Evolutionary conservation across 2,888 invertebrate genomes (phyloP).

Genomic region (Trilocha varians): DNA sequence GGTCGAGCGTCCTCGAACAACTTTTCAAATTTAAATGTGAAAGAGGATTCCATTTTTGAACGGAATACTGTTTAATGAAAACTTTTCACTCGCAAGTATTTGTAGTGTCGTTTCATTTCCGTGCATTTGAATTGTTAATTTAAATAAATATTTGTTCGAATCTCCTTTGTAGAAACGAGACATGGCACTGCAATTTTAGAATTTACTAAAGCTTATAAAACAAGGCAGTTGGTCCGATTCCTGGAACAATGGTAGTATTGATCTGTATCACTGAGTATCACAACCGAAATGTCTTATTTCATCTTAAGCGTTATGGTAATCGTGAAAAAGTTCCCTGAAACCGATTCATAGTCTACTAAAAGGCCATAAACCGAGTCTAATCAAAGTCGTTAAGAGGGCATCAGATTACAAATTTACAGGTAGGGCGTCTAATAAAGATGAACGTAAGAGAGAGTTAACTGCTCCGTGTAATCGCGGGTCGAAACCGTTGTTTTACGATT

Average conservation of each 20-base stretch:
- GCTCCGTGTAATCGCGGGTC: constrained; percentile 47
- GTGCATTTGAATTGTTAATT: neutral
- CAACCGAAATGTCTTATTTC: neutral
- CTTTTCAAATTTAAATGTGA: constrained; percentile 64
- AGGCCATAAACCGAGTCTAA: constrained; percentile 39
- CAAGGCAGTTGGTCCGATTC: neutral
- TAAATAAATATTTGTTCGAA: neutral
- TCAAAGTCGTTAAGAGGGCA: constrained; percentile 46
- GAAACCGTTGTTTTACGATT: constrained; percentile 53
- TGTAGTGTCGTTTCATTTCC: neutral
- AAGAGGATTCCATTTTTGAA: constrained; percentile 45
- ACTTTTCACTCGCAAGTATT: neutral
- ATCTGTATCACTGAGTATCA: neutral
- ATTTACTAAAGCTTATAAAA: neutral
- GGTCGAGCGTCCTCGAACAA: constrained; percentile 42
- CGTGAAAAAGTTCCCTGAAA: constrained; percentile 13
- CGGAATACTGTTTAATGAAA: constrained; percentile 4
- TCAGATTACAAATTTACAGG: constrained; percentile 61
- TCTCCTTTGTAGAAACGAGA: neutral
- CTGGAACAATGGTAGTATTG: too few species aligned
- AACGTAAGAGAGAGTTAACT: constrained; percentile 64
- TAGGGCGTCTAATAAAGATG: constrained; percentile 57
- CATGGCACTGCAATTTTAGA: too few species aligned
- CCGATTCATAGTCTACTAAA: constrained; percentile 30
- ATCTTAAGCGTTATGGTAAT: neutral